Conservation (phyloP, 2,888 invertebrate genomes). For the Drosophila neonasuta region DNA sequence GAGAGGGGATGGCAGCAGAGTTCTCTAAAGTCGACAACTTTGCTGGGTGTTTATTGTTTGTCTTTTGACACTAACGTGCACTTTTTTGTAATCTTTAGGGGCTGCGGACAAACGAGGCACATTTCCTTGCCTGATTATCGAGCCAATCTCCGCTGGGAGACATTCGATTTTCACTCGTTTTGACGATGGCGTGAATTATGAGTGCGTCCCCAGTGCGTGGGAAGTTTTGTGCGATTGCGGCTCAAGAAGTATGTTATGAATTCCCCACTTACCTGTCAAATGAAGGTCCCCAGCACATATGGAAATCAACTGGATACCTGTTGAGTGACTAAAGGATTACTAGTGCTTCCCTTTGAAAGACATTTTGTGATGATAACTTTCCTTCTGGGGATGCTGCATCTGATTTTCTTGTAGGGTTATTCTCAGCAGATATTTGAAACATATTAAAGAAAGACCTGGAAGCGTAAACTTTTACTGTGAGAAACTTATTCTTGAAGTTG, state of each 20-base stretch:
- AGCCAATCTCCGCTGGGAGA: slow-evolving; percentile 48
- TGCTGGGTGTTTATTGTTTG: slow-evolving; percentile 53
- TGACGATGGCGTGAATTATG: slow-evolving; percentile 57
- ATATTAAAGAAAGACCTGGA: neutral
- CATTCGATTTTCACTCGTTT: slow-evolving; percentile 15
- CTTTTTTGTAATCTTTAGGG: slow-evolving; percentile 54
- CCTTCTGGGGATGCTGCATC: no score
- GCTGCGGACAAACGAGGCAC: slow-evolving; percentile 69
- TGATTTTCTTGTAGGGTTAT: neutral
- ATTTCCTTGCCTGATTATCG: slow-evolving; percentile 70
- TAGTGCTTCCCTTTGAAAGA: neutral
- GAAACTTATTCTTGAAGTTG: neutral
- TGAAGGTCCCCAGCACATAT: neutral
- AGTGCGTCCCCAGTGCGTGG: slow-evolving; percentile 68
- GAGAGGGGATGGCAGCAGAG: neutral
- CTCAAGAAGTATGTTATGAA: neutral
- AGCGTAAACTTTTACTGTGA: no score
- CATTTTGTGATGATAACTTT: neutral
- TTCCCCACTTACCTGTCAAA: slow-evolving; percentile 2
- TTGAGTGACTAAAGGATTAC: neutral
- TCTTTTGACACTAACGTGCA: slow-evolving; percentile 48
- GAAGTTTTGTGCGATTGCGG: slow-evolving; percentile 39
- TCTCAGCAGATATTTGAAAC: neutral
- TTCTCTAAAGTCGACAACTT: slow-evolving; percentile 9
- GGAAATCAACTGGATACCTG: slow-evolving; percentile 3